These are phyloP conservation scores for Strix aluco DNA, from an alignment of 2,113 vertebrate genomes.

Conservation along the genomic window DNA sequence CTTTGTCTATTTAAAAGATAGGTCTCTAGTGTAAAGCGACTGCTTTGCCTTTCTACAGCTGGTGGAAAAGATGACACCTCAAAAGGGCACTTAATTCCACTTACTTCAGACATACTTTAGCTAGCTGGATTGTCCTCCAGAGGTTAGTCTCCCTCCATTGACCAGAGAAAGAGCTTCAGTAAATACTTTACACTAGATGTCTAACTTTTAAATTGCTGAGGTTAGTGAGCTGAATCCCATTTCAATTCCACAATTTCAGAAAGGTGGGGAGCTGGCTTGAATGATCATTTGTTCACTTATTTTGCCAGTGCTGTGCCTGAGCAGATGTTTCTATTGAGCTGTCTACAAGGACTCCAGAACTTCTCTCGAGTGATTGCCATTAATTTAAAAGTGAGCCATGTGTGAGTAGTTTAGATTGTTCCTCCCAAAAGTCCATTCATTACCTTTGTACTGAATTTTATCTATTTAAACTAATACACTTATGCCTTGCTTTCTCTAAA, in stretches of 20 bases:
- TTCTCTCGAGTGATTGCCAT: not conserved
- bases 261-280: not conserved
- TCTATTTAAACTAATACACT: not conserved
- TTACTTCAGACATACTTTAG: not conserved
- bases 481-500: not conserved
- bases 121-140: not conserved
- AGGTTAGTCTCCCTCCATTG: not conserved
- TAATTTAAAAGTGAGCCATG: slow-evolving; percentile 4
- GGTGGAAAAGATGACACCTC: not conserved
- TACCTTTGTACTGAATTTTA: not conserved
- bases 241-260: not conserved
- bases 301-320: not conserved
- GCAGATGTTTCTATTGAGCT: slow-evolving; percentile 18
- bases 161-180: not conserved
- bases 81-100: not conserved
- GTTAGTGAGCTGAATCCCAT: slow-evolving; percentile 12
- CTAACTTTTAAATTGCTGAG: not conserved
- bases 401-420: not conserved
- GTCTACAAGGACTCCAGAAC: not conserved
- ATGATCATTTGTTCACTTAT: fast-evolving
- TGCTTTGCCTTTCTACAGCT: not conserved
- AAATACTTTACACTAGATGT: not conserved
- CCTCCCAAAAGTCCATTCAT: not conserved
- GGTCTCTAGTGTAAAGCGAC: not conserved
- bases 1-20: not conserved